Conservation (phyloP, 2,113 vertebrate species). For the Zonotrichia leucophrys region DNA sequence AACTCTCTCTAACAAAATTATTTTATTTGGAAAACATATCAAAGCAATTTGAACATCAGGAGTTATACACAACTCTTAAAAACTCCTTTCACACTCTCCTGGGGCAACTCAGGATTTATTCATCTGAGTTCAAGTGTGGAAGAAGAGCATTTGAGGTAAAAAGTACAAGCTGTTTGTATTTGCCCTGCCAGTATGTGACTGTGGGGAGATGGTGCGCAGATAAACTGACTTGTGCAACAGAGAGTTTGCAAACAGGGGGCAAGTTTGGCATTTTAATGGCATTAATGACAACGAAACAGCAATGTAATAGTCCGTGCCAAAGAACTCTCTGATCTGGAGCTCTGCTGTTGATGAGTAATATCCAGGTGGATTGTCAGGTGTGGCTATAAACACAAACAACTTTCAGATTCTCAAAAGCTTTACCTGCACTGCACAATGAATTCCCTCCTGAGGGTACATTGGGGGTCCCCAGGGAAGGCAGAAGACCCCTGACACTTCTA, state of each 20-base stretch:
- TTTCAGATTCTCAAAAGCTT: background rate
- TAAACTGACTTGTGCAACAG: background rate
- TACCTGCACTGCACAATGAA: background rate
- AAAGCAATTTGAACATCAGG: conserved; percentile 8
- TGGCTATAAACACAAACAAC: background rate
- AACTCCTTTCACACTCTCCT: background rate
- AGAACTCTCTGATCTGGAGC: background rate
- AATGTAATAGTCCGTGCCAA: background rate
- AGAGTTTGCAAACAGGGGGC: background rate
- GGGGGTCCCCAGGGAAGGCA: background rate
- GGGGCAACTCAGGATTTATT: background rate
- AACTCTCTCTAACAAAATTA: background rate
- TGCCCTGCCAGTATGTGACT: background rate
- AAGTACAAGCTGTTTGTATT: background rate
- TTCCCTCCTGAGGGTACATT: background rate
- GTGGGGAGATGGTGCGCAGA: background rate
- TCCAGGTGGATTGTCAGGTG: background rate
- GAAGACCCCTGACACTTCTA: background rate
- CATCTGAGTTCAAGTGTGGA: background rate
- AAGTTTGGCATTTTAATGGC: background rate
- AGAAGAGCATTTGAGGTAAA: background rate
- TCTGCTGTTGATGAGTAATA: background rate
- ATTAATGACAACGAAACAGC: background rate
- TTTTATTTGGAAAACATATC: background rate
- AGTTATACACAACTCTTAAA: background rate